Percentiles rank a stretch among this genome's conserved stretches.
Evolutionary conservation across 1,140 invertebrate species (phyloP).

Genomic region (Archivesica marissinica): DNA sequence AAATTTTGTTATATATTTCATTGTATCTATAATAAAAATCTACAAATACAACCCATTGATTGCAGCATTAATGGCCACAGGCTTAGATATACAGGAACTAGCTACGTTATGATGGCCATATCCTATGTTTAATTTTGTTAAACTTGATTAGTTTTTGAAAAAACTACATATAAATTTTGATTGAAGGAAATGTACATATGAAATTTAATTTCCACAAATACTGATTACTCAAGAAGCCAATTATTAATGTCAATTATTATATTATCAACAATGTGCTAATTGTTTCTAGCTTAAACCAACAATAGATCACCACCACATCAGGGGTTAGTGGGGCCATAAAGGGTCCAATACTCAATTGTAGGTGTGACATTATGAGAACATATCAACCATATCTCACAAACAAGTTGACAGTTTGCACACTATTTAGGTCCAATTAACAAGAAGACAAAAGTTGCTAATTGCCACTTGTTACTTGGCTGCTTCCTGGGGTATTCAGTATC

Average conservation of each 20-base stretch:
- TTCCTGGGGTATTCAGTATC: neutral
- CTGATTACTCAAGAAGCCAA: constrained; percentile 28
- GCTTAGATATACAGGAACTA: too few species aligned
- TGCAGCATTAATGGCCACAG: too few species aligned
- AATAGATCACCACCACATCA: constrained; percentile 9
- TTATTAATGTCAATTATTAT: constrained; percentile 46
- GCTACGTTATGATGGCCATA: too few species aligned
- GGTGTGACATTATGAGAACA: constrained; percentile 44
- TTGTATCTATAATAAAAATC: too few species aligned
- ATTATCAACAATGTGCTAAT: neutral
- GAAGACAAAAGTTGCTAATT: constrained; percentile 29
- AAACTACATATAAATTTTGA: too few species aligned
- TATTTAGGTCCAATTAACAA: constrained; percentile 12
- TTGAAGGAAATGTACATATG: neutral
- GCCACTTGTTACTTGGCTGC: neutral
- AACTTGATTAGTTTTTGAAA: too few species aligned
- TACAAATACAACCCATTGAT: too few species aligned
- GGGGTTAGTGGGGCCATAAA: constrained; percentile 20
- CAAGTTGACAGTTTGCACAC: constrained; percentile 27
- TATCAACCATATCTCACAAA: constrained; percentile 35
- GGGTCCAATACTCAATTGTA: constrained; percentile 25
- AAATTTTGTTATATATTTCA: too few species aligned
- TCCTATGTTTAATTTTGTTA: too few species aligned
- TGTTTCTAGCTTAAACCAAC: constrained; percentile 7
- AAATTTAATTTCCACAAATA: constrained; percentile 4